These are phyloP conservation scores for Drosophila athabasca DNA, from an alignment of 1,140 invertebrate genomes.

Conservation along the genomic window DNA sequence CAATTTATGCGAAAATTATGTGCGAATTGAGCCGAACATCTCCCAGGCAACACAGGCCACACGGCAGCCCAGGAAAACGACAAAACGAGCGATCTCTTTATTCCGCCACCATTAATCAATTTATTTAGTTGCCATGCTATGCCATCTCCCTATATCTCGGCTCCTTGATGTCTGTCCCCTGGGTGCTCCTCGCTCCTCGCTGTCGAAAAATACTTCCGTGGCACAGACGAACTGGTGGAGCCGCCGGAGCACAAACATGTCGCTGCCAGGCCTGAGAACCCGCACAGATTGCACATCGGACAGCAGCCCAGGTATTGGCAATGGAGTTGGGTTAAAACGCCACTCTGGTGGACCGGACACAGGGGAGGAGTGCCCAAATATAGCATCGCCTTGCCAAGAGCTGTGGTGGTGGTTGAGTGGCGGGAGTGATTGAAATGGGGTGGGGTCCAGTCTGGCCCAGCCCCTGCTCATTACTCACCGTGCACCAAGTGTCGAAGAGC, in stretches of 20 bases:
- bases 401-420: constrained; percentile 14
- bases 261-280: background rate
- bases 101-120: constrained; percentile 67
- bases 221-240: constrained; percentile 54
- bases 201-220: constrained; percentile 52
- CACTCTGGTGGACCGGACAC: constrained; percentile 36
- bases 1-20: constrained; percentile 80
- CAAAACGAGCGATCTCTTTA: constrained; percentile 47
- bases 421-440: background rate
- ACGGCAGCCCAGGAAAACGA: constrained; percentile 18
- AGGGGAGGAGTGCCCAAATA: constrained; percentile 49
- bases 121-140: constrained; percentile 47
- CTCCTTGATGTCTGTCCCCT: constrained; percentile 12
- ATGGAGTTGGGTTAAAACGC: constrained; percentile 16
- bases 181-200: constrained; percentile 47
- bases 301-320: constrained; percentile 26
- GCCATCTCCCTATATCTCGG: constrained; percentile 36
- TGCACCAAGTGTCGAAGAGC: constrained; percentile 17
- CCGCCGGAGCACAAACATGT: constrained; percentile 60
- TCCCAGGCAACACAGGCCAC: constrained; percentile 29
- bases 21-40: constrained; percentile 63
- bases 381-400: constrained; percentile 32
- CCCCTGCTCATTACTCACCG: constrained; percentile 41
- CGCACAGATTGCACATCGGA: constrained; percentile 14
- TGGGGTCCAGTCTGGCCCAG: background rate